These are phyloP conservation scores for Turritopsis dohrnii DNA, from an alignment of 30 jellyfish, hydroid and myxozoan genomes.

Conservation along the genomic window DNA sequence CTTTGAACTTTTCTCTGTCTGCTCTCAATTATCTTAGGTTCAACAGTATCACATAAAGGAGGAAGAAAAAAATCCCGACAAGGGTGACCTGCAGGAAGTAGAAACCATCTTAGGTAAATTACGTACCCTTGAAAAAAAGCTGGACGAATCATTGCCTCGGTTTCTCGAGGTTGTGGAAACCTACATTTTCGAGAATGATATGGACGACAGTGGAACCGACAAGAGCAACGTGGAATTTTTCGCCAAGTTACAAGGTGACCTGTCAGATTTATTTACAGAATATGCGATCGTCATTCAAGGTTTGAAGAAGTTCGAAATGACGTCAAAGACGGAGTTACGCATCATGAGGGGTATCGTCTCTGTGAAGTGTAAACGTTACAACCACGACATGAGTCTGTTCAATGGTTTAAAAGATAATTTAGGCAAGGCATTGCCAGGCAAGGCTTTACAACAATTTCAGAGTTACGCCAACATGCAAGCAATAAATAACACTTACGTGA, in stretches of 20 bases:
- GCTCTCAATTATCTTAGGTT: not conserved
- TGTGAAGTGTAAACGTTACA: slow-evolving; percentile 33
- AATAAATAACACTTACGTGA: slow-evolving; percentile 55
- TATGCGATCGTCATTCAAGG: slow-evolving; percentile 41
- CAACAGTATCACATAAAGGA: slow-evolving; percentile 28
- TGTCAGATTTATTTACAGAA: slow-evolving; percentile 57
- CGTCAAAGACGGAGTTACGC: slow-evolving; percentile 41
- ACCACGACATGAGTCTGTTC: slow-evolving; percentile 43
- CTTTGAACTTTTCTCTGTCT: not conserved
- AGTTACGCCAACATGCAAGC: slow-evolving; percentile 63
- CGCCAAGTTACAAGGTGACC: slow-evolving; percentile 77
- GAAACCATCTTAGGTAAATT: slow-evolving; percentile 30
- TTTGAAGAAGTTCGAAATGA: slow-evolving; percentile 32
- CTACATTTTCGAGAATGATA: slow-evolving; percentile 32
- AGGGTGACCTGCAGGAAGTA: slow-evolving; percentile 11
- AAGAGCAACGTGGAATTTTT: slow-evolving; percentile 38
- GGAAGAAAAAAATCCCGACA: slow-evolving; percentile 4
- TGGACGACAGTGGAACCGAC: slow-evolving; percentile 44
- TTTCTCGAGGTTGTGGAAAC: slow-evolving; percentile 82
- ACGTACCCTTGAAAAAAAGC: slow-evolving; percentile 28
- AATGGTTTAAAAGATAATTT: slow-evolving; percentile 48
- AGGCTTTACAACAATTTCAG: slow-evolving; percentile 43
- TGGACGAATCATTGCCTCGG: slow-evolving; percentile 37
- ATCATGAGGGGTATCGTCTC: slow-evolving; percentile 39
- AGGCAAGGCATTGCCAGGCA: slow-evolving; percentile 52